Base-by-base conservation (phyloP, 1,140 invertebrate genomes). In the Heliconius hewitsoni region DNA sequence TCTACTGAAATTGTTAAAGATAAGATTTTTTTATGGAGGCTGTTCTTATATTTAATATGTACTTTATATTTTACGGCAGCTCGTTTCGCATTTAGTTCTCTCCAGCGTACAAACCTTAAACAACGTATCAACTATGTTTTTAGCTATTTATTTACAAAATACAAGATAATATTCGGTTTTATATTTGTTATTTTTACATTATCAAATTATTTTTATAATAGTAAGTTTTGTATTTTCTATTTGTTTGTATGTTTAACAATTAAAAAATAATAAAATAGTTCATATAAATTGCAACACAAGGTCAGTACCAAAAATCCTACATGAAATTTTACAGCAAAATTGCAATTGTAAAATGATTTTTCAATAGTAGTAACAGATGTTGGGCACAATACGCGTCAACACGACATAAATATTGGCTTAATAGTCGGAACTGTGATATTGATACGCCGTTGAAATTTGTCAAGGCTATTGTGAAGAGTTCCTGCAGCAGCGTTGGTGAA, bases 371-470 rank as follows among this genome's bases (percentile, higher is more conserved):
- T 75, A 79, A 77, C 77, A 81, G 79, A 84, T 81, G 81, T 74
- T 77, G 71, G 55, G 73, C 77, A 84, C 89, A 92, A 93, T 88
- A 85, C 82, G 83, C 78, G 86, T 86, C 86, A 89, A 92, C 88
- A 88, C 84, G 86, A 89, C 85, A 89, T 89, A 92, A 93, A 93
- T 91, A 93, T 91, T 90, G 84, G 86, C 80, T 86, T 91, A 92
- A 90, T 92, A 93, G 90, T 92, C 90, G 90, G 88, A 92, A 91
- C 90, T 90, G 80, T 79, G 92, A 90, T 90, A 93, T 86, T 86
- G 91, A 92, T 92, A 92, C 87, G 82, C 80, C 81, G 66, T 82
- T 85, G 82, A 86, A 88, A 90, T 89, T 89, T 90, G 87, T 91
- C 88, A 89, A 86, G 83, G 84, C 88, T 82, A 88, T 93, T 93